phyloP scores from a whole-genome alignment of 1,140 invertebrate species.

The Mamestra configurata region DNA sequence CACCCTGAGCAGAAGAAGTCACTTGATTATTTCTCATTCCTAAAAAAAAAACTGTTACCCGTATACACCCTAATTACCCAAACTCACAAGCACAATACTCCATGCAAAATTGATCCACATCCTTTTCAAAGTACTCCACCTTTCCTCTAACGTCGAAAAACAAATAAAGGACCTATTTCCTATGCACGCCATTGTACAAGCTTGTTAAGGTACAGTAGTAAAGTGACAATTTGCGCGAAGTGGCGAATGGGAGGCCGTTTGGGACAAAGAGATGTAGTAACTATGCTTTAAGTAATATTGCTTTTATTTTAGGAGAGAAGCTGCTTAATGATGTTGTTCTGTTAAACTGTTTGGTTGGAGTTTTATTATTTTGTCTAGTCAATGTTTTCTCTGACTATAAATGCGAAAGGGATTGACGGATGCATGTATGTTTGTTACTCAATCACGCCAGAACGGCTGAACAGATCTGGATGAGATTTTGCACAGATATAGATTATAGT shows the following conservation, averaged over 20 bases:
- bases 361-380: not conserved
- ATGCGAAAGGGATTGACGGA: too few relatives aligned
- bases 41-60: too few relatives aligned
- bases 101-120: constrained; percentile 26
- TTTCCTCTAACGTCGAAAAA: constrained; percentile 4
- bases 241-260: constrained; percentile 46
- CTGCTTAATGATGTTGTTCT: not conserved
- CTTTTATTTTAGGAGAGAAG: not conserved
- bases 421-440: too few relatives aligned
- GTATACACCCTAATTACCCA: not conserved
- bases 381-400: too few relatives aligned
- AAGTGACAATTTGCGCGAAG: constrained; percentile 59
- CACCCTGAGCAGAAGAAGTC: too few relatives aligned
- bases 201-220: constrained; percentile 59
- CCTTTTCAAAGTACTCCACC: not conserved
- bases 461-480: too few relatives aligned
- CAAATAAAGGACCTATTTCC: constrained; percentile 20
- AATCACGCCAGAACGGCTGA: too few relatives aligned
- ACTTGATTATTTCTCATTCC: too few relatives aligned
- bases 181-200: constrained; percentile 46
- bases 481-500: too few relatives aligned
- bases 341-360: not conserved
- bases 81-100: not conserved
- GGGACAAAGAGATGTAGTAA: constrained; percentile 41
- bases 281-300: constrained; percentile 47